Base-by-base conservation (phyloP, 2,888 invertebrate genomes). In the Ypsolopha scabrella region DNA sequence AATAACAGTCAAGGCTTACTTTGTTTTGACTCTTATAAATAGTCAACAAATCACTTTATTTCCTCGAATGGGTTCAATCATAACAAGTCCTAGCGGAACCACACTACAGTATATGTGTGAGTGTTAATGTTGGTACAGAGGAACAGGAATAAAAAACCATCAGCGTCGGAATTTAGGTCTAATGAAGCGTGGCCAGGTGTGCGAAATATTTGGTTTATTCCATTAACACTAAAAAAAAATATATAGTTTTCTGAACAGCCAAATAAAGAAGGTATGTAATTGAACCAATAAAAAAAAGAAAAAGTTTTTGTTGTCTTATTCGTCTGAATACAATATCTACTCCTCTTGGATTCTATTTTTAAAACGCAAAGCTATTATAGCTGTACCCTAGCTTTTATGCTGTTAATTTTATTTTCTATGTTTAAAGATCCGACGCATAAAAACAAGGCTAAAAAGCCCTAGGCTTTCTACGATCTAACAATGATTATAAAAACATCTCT, bases 131-230 rank as follows among this genome's bases (percentile, higher is more conserved):
- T 59, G 60, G 55, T 9, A 6, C 43, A 54, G 59, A 58, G 52
- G 52, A 63, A 62, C 65, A 66, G 62, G 55, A 57, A 59, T 58
- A 52, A 59, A 60, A 61, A 61, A 57, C 53, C 54, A 24, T 24
- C 50, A 54, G 52, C 52, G 61, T 61, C 46, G 33, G n/a, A 35
- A 46, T 61, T 65, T 63, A 64, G 60, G 58, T 58, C 58, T 62
- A 67, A 70, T 66, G 59, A 58, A 64, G 57, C 58, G 59, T 60
- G 50, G 52, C 65, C 69, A 66, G 65, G 64, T 65, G 64, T 59
- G 43, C 43, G 43, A 24, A 24, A 24, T 4, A 24, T 24, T 24
- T 24, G 24, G 24, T 3, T 24, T 24, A 24, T 24, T 24, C 4
- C 4, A 2, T 24, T 3, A 24, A 24, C 2, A 4, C 24, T 24